Percentiles rank a stretch among this genome's conserved stretches.
Evolutionary conservation across 2,797 vertebrate species (phyloP).

Genomic region (Anas bernieri): DNA sequence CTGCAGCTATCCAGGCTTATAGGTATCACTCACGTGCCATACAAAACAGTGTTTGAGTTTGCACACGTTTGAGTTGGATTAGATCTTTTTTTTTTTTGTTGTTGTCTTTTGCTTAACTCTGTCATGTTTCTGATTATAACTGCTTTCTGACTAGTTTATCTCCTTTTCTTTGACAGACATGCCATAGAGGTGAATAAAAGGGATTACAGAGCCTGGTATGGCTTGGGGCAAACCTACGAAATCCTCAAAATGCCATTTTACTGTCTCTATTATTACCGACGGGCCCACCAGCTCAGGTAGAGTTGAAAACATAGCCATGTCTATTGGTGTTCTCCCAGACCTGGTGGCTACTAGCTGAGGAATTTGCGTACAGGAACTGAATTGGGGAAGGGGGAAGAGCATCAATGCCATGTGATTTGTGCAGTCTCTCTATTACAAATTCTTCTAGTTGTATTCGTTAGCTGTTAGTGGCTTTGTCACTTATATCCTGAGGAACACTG

Average conservation of each 20-base stretch:
- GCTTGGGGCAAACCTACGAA: conserved; percentile 97
- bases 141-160: neutral
- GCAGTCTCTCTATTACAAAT: neutral
- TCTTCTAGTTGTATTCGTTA: neutral
- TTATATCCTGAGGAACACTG: neutral
- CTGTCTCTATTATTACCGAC: conserved; percentile 97
- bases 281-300: conserved; percentile 97
- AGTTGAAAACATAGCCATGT: neutral
- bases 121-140: neutral
- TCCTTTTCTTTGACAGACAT: conserved; percentile 82
- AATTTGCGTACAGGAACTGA: neutral
- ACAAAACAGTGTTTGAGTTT: neutral
- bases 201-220: conserved; percentile 98
- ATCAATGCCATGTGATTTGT: neutral
- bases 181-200: conserved; percentile 99
- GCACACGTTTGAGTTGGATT: neutral
- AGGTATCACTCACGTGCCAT: conserved; percentile 77
- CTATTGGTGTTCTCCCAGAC: neutral
- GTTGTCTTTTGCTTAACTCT: neutral
- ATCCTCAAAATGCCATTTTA: conserved; percentile 99
- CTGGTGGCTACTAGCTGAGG: neutral
- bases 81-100: neutral
- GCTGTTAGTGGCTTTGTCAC: neutral
- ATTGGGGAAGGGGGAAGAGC: neutral
- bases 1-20: conserved; percentile 98